Evolutionary conservation across 30 jellyfish, hydroid and myxozoan genomes (phyloP).

Genomic region (Mastigias papua): DNA sequence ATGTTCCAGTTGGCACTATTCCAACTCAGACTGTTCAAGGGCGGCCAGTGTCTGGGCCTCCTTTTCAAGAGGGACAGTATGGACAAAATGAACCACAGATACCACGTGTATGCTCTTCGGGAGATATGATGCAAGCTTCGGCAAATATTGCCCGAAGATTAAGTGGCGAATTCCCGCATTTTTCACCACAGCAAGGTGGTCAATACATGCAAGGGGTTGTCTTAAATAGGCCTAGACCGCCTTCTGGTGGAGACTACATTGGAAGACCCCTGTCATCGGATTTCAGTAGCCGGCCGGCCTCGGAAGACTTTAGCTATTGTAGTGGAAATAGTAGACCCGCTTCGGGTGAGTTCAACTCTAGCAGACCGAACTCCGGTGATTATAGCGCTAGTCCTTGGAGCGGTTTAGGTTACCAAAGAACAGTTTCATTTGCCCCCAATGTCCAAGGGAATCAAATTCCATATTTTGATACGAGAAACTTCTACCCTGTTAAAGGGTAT

Average conservation of each 20-base stretch:
- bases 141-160: slow-evolving; percentile 60
- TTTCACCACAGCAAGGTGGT: slow-evolving; percentile 64
- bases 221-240: slow-evolving; percentile 74
- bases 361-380: slow-evolving; percentile 96
- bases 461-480: slow-evolving; percentile 85
- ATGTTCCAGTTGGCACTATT: slow-evolving; percentile 54
- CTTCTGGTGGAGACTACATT: slow-evolving; percentile 85
- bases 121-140: slow-evolving; percentile 75
- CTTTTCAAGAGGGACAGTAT: slow-evolving; percentile 86
- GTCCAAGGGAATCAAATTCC: slow-evolving; percentile 85
- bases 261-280: slow-evolving; percentile 97
- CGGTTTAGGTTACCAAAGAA: slow-evolving; percentile 76
- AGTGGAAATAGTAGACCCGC: slow-evolving; percentile 94
- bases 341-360: slow-evolving; percentile 91
- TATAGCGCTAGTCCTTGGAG: slow-evolving; percentile 79
- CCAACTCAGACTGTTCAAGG: slow-evolving; percentile 74
- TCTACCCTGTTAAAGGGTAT: slow-evolving; percentile 87
- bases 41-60: slow-evolving; percentile 97
- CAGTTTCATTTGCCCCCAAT: slow-evolving; percentile 59
- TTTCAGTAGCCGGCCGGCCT: slow-evolving; percentile 95
- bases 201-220: slow-evolving; percentile 68
- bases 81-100: slow-evolving; percentile 55
- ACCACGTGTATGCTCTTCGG: slow-evolving; percentile 69
- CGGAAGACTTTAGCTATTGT: slow-evolving; percentile 92
- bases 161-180: slow-evolving; percentile 84